These are phyloP conservation scores for Zhengitettix transpicula DNA, from an alignment of 2,888 invertebrate genomes.

Conservation along the genomic window DNA sequence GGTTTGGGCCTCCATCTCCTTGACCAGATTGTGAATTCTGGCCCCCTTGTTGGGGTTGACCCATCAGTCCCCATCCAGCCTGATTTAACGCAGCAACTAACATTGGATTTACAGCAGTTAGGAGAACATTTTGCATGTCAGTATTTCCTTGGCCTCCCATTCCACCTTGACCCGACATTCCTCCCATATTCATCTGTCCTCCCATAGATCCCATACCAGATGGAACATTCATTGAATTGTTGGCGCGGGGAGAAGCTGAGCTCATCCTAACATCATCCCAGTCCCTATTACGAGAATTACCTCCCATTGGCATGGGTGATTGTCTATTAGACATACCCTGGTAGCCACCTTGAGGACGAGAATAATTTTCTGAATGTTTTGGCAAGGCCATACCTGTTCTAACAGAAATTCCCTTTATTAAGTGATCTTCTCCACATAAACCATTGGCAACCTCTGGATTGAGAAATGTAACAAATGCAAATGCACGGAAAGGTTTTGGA, in stretches of 20 bases:
- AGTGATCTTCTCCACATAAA: constrained; percentile 67
- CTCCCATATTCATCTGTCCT: neutral
- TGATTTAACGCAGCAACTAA: neutral
- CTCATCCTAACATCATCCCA: neutral
- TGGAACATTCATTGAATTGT: neutral
- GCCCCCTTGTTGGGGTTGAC: neutral
- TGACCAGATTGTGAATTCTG: neutral
- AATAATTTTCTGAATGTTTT: neutral
- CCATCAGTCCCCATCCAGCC: neutral
- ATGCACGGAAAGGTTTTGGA: constrained; percentile 68
- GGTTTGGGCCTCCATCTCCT: neutral
- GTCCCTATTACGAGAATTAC: neutral
- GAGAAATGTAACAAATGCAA: constrained; percentile 69
- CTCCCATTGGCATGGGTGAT: neutral
- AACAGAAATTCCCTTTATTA: constrained; percentile 42
- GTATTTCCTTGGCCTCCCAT: constrained; percentile 18
- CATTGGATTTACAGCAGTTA: neutral
- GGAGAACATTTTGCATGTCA: constrained; percentile 12
- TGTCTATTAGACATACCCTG: neutral
- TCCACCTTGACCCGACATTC: neutral
- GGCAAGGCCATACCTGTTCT: neutral
- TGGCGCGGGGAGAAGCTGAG: neutral
- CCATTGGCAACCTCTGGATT: constrained; percentile 65
- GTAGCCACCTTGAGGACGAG: neutral
- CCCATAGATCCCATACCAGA: neutral